Evolutionary conservation across 2,888 invertebrate species (phyloP).

Genomic region (Nephrotoma appendiculata): DNA sequence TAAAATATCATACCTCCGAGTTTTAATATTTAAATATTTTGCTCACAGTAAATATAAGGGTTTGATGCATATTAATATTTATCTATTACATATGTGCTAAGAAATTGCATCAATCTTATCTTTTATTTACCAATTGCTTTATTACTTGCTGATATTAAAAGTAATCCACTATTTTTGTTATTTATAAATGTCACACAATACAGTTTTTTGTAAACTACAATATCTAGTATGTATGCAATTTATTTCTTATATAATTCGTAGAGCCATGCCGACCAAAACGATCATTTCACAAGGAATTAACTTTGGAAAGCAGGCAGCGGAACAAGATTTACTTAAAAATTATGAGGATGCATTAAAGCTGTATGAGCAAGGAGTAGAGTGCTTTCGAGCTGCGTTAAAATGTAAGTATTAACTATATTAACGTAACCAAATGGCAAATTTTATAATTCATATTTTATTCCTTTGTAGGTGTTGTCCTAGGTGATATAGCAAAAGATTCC

Average conservation of each 20-base stretch:
- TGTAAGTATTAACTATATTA: constrained; percentile 42
- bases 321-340: constrained; percentile 88
- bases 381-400: constrained; percentile 94
- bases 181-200: background rate
- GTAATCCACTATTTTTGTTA: background rate
- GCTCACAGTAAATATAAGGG: too few species aligned
- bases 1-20: too few species aligned
- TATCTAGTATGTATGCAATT: too few species aligned
- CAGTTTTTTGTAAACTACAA: background rate
- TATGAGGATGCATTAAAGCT: constrained; percentile 82
- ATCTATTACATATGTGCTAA: background rate
- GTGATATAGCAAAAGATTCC: constrained; percentile 83
- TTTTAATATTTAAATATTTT: too few species aligned
- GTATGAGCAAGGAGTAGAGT: constrained; percentile 92
- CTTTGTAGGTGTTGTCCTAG: constrained; percentile 71
- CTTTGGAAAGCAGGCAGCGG: constrained; percentile 87
- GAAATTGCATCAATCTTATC: background rate
- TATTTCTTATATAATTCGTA: background rate
- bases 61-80: too few species aligned
- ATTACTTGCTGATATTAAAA: background rate
- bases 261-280: background rate
- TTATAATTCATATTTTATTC: constrained; percentile 8
- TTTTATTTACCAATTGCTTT: background rate
- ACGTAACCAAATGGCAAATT: background rate
- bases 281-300: constrained; percentile 54